Conservation (phyloP, 2,113 vertebrate genomes). For the Pelusios castaneus region DNA sequence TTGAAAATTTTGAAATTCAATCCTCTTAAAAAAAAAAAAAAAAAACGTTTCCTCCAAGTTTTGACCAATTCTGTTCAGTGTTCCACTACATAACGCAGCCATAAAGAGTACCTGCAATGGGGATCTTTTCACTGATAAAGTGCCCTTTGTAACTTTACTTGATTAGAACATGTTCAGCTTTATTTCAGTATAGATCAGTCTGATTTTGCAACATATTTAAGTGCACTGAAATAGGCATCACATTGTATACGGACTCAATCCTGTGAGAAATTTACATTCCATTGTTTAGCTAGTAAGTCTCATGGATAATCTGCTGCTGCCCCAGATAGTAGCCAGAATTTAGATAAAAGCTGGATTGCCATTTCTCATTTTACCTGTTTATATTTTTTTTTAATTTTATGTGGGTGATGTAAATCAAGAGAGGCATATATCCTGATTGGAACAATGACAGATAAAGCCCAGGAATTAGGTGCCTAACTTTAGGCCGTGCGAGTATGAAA, state of each 20-base stretch:
- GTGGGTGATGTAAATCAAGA: background rate
- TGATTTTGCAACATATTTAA: slow-evolving; percentile 32
- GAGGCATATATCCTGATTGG: background rate
- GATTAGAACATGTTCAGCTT: slow-evolving; percentile 39
- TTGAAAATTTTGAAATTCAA: background rate
- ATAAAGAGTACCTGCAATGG: background rate
- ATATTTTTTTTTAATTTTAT: slow-evolving; percentile 7
- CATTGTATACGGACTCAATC: slow-evolving; percentile 23
- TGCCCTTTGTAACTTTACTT: background rate
- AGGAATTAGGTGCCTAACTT: background rate
- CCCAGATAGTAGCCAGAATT: slow-evolving; percentile 24
- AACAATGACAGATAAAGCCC: accelerated
- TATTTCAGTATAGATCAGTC: slow-evolving; percentile 48
- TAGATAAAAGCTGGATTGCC: background rate
- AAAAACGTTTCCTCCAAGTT: background rate
- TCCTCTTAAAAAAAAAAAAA: background rate
- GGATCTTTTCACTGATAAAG: background rate
- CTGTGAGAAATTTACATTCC: slow-evolving; percentile 36
- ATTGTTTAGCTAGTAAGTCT: background rate
- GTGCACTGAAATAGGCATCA: background rate
- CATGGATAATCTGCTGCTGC: slow-evolving; percentile 14
- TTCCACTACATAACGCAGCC: accelerated
- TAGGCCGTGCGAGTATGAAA: no score
- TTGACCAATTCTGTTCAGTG: background rate
- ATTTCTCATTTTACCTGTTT: background rate